Evolutionary conservation across 1,140 invertebrate species (phyloP).

Genomic region (Drosophila parvula): DNA sequence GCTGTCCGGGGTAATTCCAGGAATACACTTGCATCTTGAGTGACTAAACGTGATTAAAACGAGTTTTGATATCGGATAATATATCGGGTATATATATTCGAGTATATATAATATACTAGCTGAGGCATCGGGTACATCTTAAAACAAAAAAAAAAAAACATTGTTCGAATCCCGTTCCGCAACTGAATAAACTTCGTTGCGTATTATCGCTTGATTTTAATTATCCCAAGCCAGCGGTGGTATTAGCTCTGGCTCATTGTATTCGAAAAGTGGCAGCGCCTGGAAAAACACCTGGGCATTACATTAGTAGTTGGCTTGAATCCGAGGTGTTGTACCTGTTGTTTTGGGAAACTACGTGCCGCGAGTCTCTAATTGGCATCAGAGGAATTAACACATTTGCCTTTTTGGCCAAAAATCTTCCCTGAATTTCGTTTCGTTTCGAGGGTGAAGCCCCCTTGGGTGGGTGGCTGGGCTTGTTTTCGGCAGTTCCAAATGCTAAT

Average conservation of each 20-base stretch:
- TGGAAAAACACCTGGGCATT: slow-evolving; percentile 28
- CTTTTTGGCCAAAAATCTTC: slow-evolving; percentile 16
- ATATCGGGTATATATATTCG: too few species aligned
- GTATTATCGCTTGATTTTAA: slow-evolving; percentile 27
- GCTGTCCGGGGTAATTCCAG: slow-evolving; percentile 37
- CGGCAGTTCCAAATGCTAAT: not conserved
- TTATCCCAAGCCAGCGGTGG: slow-evolving; percentile 21
- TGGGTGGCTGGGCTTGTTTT: not conserved
- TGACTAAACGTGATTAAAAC: slow-evolving; percentile 36
- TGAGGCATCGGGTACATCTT: not conserved
- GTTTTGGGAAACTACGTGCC: slow-evolving; percentile 7
- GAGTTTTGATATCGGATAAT: slow-evolving; percentile 24
- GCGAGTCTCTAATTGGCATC: slow-evolving; percentile 22
- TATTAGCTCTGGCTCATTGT: slow-evolving; percentile 11
- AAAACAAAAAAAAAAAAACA: not conserved
- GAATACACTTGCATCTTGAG: slow-evolving; percentile 35
- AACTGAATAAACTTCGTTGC: slow-evolving; percentile 16
- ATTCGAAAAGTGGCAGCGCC: slow-evolving; percentile 8
- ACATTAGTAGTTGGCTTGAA: slow-evolving; percentile 8
- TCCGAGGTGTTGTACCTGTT: slow-evolving; percentile 8
- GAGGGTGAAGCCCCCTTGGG: not conserved
- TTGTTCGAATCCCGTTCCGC: slow-evolving; percentile 24
- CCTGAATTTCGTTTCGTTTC: slow-evolving; percentile 6
- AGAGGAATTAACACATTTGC: slow-evolving; percentile 28
- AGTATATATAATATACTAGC: not conserved